phyloP scores from a whole-genome alignment of 2,888 invertebrate genomes.

The Erebia aethiops region DNA sequence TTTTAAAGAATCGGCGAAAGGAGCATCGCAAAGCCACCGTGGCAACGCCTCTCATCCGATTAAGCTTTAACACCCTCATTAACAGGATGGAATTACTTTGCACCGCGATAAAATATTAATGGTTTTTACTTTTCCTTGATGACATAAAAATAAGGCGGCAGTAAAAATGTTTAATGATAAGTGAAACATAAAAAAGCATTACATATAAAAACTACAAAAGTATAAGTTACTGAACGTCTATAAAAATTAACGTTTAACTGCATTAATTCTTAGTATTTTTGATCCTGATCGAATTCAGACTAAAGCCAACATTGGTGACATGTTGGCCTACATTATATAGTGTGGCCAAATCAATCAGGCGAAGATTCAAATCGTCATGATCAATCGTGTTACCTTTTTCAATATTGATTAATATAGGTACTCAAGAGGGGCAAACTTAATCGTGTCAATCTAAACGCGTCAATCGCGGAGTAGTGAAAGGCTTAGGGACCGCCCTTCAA shows the following conservation, averaged over 20 bases:
- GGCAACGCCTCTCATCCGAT: conserved; percentile 12
- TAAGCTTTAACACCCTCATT: conserved; percentile 13
- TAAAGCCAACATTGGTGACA: neutral
- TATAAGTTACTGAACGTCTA: too few relatives aligned
- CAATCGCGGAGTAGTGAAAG: conserved; percentile 4
- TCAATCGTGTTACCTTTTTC: neutral
- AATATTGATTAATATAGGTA: neutral
- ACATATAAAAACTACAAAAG: too few relatives aligned
- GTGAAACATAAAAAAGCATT: conserved; percentile 1
- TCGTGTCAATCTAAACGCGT: conserved; percentile 1
- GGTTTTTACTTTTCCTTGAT: conserved; percentile 15
- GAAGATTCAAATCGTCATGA: too few relatives aligned
- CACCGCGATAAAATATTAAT: conserved; percentile 17
- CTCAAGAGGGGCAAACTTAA: conserved; percentile 1
- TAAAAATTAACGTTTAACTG: too few relatives aligned
- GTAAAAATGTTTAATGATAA: neutral
- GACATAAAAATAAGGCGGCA: neutral
- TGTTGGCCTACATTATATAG: too few relatives aligned
- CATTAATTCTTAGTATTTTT: too few relatives aligned
- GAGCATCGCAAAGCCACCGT: conserved; percentile 10
- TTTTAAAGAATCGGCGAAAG: neutral
- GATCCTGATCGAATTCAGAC: too few relatives aligned
- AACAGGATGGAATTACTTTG: conserved; percentile 18
- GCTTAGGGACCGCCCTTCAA: neutral
- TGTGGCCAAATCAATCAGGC: too few relatives aligned